Evolutionary conservation across 2,113 vertebrate genomes (phyloP), one percentile per base, ranked within the genome.

Genomic region (Oceanodroma tethys): DNA sequence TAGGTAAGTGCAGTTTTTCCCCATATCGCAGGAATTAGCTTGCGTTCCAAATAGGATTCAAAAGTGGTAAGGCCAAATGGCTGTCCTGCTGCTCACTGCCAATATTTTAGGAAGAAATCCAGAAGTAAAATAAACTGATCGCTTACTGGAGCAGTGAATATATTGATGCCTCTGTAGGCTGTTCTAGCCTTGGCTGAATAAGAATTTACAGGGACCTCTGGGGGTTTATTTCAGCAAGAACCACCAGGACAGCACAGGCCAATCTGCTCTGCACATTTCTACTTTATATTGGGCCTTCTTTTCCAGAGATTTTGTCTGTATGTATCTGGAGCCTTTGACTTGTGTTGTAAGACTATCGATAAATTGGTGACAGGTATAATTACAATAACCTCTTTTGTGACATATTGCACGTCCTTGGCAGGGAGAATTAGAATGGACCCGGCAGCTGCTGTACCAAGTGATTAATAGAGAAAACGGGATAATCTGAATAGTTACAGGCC

Each of bases 151-250:
- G 66, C 21, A 21, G 43, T 2, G 63, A 11, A 11, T 7, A 2
- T 7, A n/a, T 1, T 10, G 59, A 23, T 68, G 84, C 1, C 14
- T 62, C 75, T 38, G 6, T 0, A 16, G 62, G 3, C n/a, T 1
- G 2, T 4, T 48, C 86, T 8, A 11, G 22, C 40, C 5, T 1
- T 7, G 32, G 22, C 29, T 86, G n/a, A 20, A 75, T 2, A 2
- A 36, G 75, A 50, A 47, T 16, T 90, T 21, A 7, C 1, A 32
- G 43, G 67, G 56, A 29, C 18, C 9, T 48, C 50, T 26, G 19
- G 30, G 19, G 10, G 8, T 16, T 86, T 45, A 30, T 13, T 74
- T 15, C 48, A 81, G 27, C 76, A 70, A 13, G 45, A 86, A 32
- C 23, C 17, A n/a, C 32, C 56, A 55, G 86, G 27, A 27, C 4